Evolutionary conservation across 1,140 invertebrate genomes (phyloP).

Genomic region (Pseudomyrmex sp.): DNA sequence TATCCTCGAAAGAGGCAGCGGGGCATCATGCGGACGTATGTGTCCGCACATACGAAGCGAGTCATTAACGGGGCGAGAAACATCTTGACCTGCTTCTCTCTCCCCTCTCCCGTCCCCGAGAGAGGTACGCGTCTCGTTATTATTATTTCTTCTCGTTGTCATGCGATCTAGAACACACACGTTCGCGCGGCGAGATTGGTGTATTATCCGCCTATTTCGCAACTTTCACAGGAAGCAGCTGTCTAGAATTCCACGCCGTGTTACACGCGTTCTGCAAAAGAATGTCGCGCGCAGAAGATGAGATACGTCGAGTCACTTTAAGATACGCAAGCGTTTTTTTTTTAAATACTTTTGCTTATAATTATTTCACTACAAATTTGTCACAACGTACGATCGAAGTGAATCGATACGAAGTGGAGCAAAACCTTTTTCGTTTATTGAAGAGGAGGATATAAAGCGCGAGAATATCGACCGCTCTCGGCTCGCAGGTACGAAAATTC

Average conservation of each 20-base stretch:
- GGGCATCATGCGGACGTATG: not conserved
- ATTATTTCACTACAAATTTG: not conserved
- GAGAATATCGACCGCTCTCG: not conserved
- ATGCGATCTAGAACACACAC: conserved; percentile 35
- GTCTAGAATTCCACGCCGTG: conserved; percentile 46
- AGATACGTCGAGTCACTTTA: conserved; percentile 21
- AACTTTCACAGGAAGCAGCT: conserved; percentile 52
- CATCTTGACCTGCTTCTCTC: conserved; percentile 66
- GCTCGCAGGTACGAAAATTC: conserved; percentile 45
- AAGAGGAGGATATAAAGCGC: not conserved
- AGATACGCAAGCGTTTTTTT: not conserved
- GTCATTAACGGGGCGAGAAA: conserved; percentile 66
- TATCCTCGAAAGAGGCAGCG: conserved; percentile 59
- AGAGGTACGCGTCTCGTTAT: conserved; percentile 1
- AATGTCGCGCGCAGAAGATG: conserved; percentile 19
- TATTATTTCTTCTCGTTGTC: conserved; percentile 13
- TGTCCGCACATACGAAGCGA: not conserved
- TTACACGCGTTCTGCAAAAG: not conserved
- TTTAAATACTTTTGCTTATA: not conserved
- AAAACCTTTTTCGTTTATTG: not conserved
- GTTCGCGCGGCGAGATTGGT: not conserved
- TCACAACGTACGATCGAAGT: not conserved
- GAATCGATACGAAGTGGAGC: conserved; percentile 5
- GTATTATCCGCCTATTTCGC: conserved; percentile 46
- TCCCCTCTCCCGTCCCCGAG: too few species aligned